Evolutionary conservation across 2,113 vertebrate species (phyloP).

Genomic region (Raja brachyura): DNA sequence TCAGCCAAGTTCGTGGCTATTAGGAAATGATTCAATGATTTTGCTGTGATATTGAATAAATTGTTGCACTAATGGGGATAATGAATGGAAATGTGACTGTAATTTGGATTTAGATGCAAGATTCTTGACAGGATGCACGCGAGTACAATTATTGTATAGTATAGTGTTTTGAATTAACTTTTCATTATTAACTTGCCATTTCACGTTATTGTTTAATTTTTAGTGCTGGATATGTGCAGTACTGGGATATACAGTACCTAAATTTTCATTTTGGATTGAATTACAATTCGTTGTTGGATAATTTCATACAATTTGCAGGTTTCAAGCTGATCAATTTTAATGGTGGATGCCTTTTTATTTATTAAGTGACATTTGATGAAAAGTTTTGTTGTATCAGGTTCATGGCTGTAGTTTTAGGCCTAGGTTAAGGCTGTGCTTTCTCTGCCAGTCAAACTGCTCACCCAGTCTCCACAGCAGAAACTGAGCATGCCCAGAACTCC

Average conservation of each 20-base stretch:
- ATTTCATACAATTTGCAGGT: background rate
- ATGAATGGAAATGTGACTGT: conserved; percentile 1
- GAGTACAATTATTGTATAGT: background rate
- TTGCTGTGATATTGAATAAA: conserved; percentile 30
- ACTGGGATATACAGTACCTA: background rate
- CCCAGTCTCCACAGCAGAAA: background rate
- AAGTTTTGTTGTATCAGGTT: background rate
- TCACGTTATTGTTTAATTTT: background rate
- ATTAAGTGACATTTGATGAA: background rate
- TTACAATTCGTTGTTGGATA: background rate
- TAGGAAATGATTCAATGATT: background rate
- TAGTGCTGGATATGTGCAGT: background rate
- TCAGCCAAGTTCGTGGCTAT: background rate
- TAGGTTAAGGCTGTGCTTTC: conserved; percentile 15
- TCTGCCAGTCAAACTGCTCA: background rate
- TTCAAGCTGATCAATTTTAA: background rate
- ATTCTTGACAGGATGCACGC: conserved; percentile 5
- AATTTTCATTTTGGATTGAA: background rate
- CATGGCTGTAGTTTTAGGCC: conserved; percentile 22
- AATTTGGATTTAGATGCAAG: background rate
- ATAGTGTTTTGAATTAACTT: background rate
- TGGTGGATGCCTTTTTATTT: background rate
- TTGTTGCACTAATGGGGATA: conserved; percentile 1
- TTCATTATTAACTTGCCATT: background rate
- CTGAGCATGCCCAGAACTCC: conserved; percentile 26